Evolutionary conservation across 2,888 invertebrate species (phyloP), one percentile per base, ranked within the genome.

Genomic region (Lasioglossum leucozonium): DNA sequence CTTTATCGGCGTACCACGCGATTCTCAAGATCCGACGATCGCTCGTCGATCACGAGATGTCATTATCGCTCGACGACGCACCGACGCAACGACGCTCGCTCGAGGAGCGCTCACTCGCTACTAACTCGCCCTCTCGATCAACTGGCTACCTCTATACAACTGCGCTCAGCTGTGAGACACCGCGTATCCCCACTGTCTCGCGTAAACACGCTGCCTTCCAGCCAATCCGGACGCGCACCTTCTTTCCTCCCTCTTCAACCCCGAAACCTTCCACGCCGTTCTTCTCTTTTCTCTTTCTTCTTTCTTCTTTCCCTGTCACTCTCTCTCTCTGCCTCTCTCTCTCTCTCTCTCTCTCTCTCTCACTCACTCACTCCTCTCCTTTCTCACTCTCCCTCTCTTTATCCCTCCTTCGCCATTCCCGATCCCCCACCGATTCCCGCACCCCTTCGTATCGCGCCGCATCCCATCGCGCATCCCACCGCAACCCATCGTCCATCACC

Each of bases 91-190:
- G 93, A 91, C 93, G 90, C 94, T 95, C 95, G 94, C 94, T 92
- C 93, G 90, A 93, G 95, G 95, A 95, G 94, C 95, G 95, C 94
- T 95, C 94, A 93, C 94, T 93, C 93, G 92, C 94, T 94, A 95
- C 95, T 95, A 95, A 93, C 93, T 94, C 89, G 91, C 90, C 87
- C 75, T 78, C 81, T 65, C 78, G 72, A 81, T 90, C 93, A 87
- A 91, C 93, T 94, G 95, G n/a, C 95, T 96, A 96, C 95, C 96
- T 96, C 96, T 96, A 96, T 96, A 95, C 22, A 51, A 51, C 91
- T 95, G 88, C 90, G 85, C 89, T 96, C 96, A 96, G 96, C 96
- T 96, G 96, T 96, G 96, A 95, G 93, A 40, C 44, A 93, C 40
- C 37, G 83, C 81, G 77, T 71, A 79, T 88, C 94, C 94, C 94